Percentiles rank a stretch among this genome's conserved stretches.
Conservation (phyloP, 2,888 invertebrate genomes). For the Ormyrus pomaceus region DNA sequence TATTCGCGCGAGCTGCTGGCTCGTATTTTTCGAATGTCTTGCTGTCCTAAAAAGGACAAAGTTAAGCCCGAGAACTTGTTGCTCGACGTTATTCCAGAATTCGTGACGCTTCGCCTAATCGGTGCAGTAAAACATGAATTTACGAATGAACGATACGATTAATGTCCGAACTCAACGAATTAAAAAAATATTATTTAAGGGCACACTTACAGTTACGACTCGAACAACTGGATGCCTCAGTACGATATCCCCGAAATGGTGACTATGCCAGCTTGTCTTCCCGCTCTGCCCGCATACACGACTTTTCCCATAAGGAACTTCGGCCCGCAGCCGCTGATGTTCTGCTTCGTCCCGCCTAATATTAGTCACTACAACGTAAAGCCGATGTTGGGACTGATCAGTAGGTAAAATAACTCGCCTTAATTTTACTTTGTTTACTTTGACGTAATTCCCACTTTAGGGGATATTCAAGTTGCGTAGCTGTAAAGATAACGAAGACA, state of each 20-base stretch:
- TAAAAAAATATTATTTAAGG: slow-evolving; percentile 30
- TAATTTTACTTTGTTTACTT: too few species aligned
- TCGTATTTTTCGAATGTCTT: slow-evolving; percentile 64
- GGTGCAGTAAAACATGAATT: slow-evolving; percentile 53
- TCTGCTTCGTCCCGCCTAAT: slow-evolving; percentile 74
- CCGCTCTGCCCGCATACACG: slow-evolving; percentile 65
- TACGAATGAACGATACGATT: not conserved
- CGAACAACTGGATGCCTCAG: slow-evolving; percentile 65
- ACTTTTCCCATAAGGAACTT: slow-evolving; percentile 73
- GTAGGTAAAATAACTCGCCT: slow-evolving; percentile 16
- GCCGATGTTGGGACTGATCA: slow-evolving; percentile 64
- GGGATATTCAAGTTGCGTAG: too few species aligned
- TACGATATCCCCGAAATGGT: slow-evolving; percentile 67
- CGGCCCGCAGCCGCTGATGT: slow-evolving; percentile 74
- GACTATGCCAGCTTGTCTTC: slow-evolving; percentile 68
- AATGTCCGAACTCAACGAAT: not conserved
- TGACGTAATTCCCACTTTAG: too few species aligned
- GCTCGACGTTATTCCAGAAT: slow-evolving; percentile 60
- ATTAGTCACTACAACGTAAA: slow-evolving; percentile 73
- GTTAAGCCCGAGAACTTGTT: not conserved
- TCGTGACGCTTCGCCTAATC: slow-evolving; percentile 64
- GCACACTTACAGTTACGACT: slow-evolving; percentile 35
- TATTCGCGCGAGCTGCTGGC: slow-evolving; percentile 68
- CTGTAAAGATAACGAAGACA: too few species aligned
- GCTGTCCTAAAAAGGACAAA: slow-evolving; percentile 8